Percentiles rank a stretch among this genome's conserved stretches.
These are phyloP conservation scores for Darevskia mixta DNA, from an alignment of 2,797 vertebrate species.

Conservation along the genomic window DNA sequence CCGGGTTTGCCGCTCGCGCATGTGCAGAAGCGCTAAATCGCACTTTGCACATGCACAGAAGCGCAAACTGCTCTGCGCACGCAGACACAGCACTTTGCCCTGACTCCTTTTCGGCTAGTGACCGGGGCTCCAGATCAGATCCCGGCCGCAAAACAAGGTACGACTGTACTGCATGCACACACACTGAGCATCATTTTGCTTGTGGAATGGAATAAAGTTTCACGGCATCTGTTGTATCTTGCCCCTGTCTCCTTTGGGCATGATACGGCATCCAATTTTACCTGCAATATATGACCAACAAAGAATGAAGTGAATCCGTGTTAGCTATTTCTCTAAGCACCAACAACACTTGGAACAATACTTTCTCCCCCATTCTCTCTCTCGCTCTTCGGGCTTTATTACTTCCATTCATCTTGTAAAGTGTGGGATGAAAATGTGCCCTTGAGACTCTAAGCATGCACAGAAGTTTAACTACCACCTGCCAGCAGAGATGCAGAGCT, in stretches of 20 bases:
- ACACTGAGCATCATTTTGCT: too few relatives aligned
- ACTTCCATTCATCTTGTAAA: slow-evolving; percentile 22
- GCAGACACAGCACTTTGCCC: too few relatives aligned
- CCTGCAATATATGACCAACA: neutral
- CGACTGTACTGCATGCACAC: too few relatives aligned
- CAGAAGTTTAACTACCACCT: slow-evolving; percentile 26
- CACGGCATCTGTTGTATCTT: neutral
- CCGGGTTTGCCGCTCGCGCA: too few relatives aligned
- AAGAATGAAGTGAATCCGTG: neutral
- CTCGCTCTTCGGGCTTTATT: slow-evolving; percentile 31
- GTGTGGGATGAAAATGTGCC: slow-evolving; percentile 24
- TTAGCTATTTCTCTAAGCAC: slow-evolving; percentile 31
- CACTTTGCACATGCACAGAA: too few relatives aligned
- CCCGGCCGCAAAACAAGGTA: too few relatives aligned
- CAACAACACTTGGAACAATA: neutral
- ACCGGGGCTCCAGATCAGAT: too few relatives aligned
- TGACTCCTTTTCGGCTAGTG: too few relatives aligned
- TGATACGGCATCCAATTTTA: neutral
- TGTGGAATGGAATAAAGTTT: too few relatives aligned
- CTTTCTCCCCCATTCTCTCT: neutral
- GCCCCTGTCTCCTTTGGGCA: neutral
- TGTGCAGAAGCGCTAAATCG: too few relatives aligned
- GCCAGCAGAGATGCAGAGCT: slow-evolving; percentile 12
- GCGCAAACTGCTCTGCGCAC: too few relatives aligned
- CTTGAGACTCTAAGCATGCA: slow-evolving; percentile 28